Conservation (phyloP, 2,888 invertebrate species). For the Lasiommata megera region DNA sequence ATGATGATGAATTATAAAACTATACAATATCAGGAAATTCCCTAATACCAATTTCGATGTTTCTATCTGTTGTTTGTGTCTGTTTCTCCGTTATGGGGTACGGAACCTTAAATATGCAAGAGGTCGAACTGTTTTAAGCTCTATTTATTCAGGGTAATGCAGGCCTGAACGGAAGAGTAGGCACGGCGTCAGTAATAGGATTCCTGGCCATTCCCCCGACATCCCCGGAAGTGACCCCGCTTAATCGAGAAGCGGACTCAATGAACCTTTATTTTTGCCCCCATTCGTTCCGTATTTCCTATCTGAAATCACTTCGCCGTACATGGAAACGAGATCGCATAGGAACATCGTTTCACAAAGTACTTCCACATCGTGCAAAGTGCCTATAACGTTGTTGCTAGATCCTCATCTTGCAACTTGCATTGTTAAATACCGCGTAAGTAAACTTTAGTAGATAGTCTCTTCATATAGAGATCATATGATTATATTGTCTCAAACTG, state of each 20-base stretch:
- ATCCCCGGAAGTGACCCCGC: conserved; percentile 67
- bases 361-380: background rate
- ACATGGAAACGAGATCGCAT: conserved; percentile 8
- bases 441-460: too few relatives aligned
- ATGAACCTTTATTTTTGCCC: conserved; percentile 55
- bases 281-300: conserved; percentile 36
- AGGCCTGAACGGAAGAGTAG: conserved; percentile 46
- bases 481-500: too few relatives aligned
- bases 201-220: conserved; percentile 53
- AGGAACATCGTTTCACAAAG: background rate
- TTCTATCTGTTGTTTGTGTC: too few relatives aligned
- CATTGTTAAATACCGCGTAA: too few relatives aligned
- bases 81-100: background rate
- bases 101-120: background rate
- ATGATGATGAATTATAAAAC: too few relatives aligned
- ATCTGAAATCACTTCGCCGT: conserved; percentile 20
- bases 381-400: background rate
- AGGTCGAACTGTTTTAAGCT: conserved; percentile 10
- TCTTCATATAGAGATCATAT: too few relatives aligned
- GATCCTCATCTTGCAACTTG: background rate
- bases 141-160: conserved; percentile 24
- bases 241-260: conserved; percentile 61
- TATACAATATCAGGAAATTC: too few relatives aligned
- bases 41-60: too few relatives aligned
- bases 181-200: conserved; percentile 60